These are phyloP conservation scores for Argynnis bischoffii DNA, from an alignment of 2,888 invertebrate genomes.

Conservation along the genomic window DNA sequence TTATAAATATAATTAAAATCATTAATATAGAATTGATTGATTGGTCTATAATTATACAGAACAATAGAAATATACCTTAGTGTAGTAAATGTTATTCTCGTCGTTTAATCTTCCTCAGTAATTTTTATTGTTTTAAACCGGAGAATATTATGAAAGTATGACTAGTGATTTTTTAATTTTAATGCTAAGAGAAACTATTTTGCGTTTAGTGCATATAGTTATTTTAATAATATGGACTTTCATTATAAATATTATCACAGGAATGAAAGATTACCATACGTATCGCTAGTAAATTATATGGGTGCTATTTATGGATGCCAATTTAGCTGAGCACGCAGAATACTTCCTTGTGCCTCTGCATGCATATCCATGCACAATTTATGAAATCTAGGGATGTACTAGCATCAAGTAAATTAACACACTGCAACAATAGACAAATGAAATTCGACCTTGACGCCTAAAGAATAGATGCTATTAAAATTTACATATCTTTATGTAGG, in stretches of 20 bases:
- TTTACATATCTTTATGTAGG: conserved; percentile 46
- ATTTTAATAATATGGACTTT: neutral
- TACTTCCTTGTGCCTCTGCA: conserved; percentile 24
- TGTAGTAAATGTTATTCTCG: too few relatives aligned
- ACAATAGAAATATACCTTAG: too few relatives aligned
- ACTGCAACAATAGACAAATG: conserved; percentile 22
- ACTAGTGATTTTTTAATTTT: too few relatives aligned
- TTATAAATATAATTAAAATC: too few relatives aligned
- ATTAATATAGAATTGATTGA: too few relatives aligned
- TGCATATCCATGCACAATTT: conserved; percentile 39
- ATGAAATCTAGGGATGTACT: conserved; percentile 37
- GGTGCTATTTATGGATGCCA: conserved; percentile 17
- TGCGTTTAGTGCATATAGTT: neutral
- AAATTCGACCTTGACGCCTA: conserved; percentile 38
- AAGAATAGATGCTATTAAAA: conserved; percentile 38
- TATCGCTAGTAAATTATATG: conserved; percentile 9
- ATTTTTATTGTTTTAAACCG: too few relatives aligned
- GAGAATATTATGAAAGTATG: too few relatives aligned
- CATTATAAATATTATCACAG: neutral
- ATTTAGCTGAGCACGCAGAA: conserved; percentile 19
- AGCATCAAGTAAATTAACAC: conserved; percentile 28
- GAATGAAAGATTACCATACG: conserved; percentile 16
- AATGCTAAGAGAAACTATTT: too few relatives aligned
- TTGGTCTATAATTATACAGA: too few relatives aligned
- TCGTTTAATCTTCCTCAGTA: too few relatives aligned